Evolutionary conservation across 1,140 invertebrate species (phyloP).

Genomic region (Pachypeltis micranthus): DNA sequence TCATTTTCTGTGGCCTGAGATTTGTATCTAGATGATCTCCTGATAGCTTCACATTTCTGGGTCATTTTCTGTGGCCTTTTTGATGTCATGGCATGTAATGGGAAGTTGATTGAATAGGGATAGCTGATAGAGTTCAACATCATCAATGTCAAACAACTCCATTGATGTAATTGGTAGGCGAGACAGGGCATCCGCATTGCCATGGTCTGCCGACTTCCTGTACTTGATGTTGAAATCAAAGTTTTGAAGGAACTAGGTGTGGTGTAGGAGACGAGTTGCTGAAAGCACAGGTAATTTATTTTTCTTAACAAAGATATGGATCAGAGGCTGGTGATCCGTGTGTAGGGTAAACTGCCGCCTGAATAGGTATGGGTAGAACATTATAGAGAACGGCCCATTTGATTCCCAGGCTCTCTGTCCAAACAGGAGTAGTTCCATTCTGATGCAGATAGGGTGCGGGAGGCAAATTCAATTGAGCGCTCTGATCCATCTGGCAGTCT

Average conservation of each 20-base stretch:
- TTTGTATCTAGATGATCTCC: too few species aligned
- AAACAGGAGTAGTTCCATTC: background rate
- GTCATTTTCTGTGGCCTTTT: too few species aligned
- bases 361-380: background rate
- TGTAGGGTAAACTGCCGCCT: background rate
- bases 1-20: too few species aligned
- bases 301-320: slow-evolving; percentile 12
- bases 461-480: background rate
- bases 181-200: slow-evolving; percentile 19
- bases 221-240: slow-evolving; percentile 21
- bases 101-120: background rate
- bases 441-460: background rate
- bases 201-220: slow-evolving; percentile 2
- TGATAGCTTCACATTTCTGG: too few species aligned
- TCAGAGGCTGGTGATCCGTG: too few species aligned
- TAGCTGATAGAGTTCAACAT: background rate
- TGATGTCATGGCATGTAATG: background rate
- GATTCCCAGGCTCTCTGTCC: background rate
- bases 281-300: slow-evolving; percentile 6
- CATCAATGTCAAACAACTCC: background rate
- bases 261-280: slow-evolving; percentile 3
- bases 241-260: slow-evolving; percentile 8
- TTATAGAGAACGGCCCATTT: background rate
- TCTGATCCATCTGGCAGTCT: background rate
- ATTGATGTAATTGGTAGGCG: background rate